phyloP scores from a whole-genome alignment of 2,888 invertebrate species.

The Orthosia gracilis region DNA sequence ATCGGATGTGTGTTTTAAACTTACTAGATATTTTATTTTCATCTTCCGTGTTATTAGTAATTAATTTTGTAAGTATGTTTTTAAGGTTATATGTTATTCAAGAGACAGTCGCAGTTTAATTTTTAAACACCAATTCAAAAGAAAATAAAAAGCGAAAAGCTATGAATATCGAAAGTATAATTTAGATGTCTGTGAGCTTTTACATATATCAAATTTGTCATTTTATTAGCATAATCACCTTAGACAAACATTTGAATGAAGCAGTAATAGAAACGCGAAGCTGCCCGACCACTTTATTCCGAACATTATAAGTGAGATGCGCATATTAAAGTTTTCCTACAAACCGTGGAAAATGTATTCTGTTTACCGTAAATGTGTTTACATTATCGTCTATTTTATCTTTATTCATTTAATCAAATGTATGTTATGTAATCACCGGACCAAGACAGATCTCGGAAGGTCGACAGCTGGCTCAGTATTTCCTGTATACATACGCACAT shows the following conservation, averaged over 20 bases:
- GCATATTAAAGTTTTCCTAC: conserved; percentile 47
- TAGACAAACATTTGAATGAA: conserved; percentile 57
- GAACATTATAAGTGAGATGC: conserved; percentile 15
- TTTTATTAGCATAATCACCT: conserved; percentile 45
- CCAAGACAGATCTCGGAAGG: conserved; percentile 80
- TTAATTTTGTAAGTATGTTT: background rate
- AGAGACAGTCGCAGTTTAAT: background rate
- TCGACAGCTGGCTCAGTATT: conserved; percentile 73
- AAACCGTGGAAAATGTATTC: conserved; percentile 58
- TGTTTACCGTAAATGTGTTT: conserved; percentile 62
- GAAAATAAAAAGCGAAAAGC: conserved; percentile 42
- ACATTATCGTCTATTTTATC: conserved; percentile 55
- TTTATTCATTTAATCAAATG: conserved; percentile 58
- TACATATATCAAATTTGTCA: conserved; percentile 30
- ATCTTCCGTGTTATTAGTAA: conserved; percentile 9
- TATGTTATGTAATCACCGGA: conserved; percentile 72
- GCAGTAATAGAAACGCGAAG: conserved; percentile 53
- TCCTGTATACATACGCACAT: conserved; percentile 69
- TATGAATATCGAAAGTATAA: conserved; percentile 54
- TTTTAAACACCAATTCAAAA: background rate
- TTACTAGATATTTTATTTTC: conserved; percentile 1
- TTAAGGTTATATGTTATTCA: conserved; percentile 1
- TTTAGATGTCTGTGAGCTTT: conserved; percentile 18
- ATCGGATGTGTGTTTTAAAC: conserved; percentile 8
- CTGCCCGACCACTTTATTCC: conserved; percentile 73